phyloP scores from a whole-genome alignment of 2,888 invertebrate species.

The Andricus curvator region DNA sequence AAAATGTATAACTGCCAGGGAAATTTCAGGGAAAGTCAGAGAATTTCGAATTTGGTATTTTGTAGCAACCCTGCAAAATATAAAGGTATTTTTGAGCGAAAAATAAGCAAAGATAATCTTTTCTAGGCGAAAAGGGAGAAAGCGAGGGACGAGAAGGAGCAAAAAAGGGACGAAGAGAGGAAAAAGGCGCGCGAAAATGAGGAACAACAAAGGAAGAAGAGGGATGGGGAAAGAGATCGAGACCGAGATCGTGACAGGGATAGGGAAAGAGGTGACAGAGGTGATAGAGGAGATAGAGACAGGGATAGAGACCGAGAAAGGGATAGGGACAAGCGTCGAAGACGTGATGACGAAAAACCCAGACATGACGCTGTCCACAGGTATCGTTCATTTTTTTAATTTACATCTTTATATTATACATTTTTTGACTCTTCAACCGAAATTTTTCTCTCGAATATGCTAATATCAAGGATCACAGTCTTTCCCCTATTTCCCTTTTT shows the following conservation, averaged over 20 bases:
- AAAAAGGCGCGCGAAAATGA: slow-evolving; percentile 76
- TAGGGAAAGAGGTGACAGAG: slow-evolving; percentile 60
- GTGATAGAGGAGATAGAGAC: slow-evolving; percentile 66
- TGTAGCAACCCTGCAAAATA: background rate
- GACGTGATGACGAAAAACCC: slow-evolving; percentile 74
- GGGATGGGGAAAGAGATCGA: slow-evolving; percentile 61
- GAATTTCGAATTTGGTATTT: too few relatives aligned
- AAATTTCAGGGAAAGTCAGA: too few relatives aligned
- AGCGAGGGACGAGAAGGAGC: slow-evolving; percentile 80
- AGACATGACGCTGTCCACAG: slow-evolving; percentile 72
- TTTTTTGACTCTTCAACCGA: background rate
- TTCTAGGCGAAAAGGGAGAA: slow-evolving; percentile 78
- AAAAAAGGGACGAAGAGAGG: slow-evolving; percentile 79
- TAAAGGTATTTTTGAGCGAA: background rate
- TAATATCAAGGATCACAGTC: too few relatives aligned
- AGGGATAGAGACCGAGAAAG: slow-evolving; percentile 64
- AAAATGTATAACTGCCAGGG: too few relatives aligned
- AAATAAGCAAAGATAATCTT: slow-evolving; percentile 35
- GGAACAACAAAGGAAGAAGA: slow-evolving; percentile 70
- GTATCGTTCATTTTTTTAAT: slow-evolving; percentile 54
- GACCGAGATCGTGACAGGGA: slow-evolving; percentile 63
- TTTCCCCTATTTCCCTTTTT: too few relatives aligned
- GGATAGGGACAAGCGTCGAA: slow-evolving; percentile 71
- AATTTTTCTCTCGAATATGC: too few relatives aligned
- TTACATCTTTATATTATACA: background rate